phyloP scores from a whole-genome alignment of 1,140 invertebrate species.

The Bactericera cockerelli region DNA sequence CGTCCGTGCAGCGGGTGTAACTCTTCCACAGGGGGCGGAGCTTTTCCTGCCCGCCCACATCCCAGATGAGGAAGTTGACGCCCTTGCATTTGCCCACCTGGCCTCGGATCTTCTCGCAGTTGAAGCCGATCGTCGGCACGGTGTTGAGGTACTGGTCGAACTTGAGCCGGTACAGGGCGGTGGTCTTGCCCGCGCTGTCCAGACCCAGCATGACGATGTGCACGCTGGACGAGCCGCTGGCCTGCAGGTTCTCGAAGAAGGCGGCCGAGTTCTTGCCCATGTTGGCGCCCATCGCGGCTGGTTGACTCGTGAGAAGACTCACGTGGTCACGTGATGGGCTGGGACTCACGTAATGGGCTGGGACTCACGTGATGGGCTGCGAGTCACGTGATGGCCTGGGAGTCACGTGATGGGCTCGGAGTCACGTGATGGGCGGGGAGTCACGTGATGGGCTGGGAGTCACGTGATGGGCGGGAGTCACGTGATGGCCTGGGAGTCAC shows the following conservation, averaged over 20 bases:
- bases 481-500: no score
- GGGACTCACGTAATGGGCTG: no score
- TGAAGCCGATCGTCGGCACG: slow-evolving; percentile 94
- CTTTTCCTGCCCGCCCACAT: slow-evolving; percentile 88
- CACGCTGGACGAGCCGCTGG: slow-evolving; percentile 42
- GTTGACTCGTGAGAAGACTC: no score
- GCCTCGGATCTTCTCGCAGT: slow-evolving; percentile 84
- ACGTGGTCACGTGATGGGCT: no score
- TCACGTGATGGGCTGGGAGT: no score
- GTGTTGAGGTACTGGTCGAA: slow-evolving; percentile 95
- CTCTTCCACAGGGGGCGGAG: slow-evolving; percentile 81
- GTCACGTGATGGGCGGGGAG: no score
- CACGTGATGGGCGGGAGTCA: no score
- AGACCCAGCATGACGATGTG: slow-evolving; percentile 96
- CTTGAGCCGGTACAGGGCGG: slow-evolving; percentile 90
- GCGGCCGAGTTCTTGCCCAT: slow-evolving; percentile 50
- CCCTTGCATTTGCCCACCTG: slow-evolving; percentile 40
- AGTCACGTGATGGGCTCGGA: no score
- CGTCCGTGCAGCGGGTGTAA: slow-evolving; percentile 79
- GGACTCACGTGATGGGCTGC: no score
- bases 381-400: no score
- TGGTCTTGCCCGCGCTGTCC: slow-evolving; percentile 94
- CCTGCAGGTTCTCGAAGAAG: slow-evolving; percentile 46
- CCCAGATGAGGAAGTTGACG: slow-evolving; percentile 79
- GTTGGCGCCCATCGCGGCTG: slow-evolving; percentile 55